Percentiles rank a stretch among this genome's conserved stretches.
These are phyloP conservation scores for Zeus faber DNA, from an alignment of 2,113 vertebrate species.

Conservation along the genomic window DNA sequence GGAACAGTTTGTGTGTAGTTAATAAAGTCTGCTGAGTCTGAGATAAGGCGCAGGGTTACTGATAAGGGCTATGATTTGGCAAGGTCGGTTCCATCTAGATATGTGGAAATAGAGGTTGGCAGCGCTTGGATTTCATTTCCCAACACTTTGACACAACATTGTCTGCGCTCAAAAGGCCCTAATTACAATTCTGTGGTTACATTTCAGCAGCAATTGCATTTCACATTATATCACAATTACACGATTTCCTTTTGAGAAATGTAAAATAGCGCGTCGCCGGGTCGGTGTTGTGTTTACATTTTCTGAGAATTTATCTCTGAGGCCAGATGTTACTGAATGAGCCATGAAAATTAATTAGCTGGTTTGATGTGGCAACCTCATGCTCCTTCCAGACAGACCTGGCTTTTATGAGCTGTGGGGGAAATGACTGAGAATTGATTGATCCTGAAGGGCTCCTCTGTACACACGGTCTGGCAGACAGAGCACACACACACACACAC, in stretches of 20 bases:
- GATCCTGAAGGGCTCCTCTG: slow-evolving; percentile 66
- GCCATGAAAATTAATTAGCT: slow-evolving; percentile 72
- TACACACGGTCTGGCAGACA: slow-evolving; percentile 45
- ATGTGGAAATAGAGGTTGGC: background rate
- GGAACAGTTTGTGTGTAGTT: slow-evolving; percentile 31
- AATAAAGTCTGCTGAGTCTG: slow-evolving; percentile 24
- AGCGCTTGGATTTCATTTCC: slow-evolving; percentile 5
- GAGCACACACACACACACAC: slow-evolving; percentile 11
- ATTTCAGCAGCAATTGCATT: background rate
- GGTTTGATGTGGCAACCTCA: slow-evolving; percentile 66
- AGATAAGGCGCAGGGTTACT: slow-evolving; percentile 37
- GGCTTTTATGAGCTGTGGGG: slow-evolving; percentile 68
- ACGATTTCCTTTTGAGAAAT: slow-evolving; percentile 39
- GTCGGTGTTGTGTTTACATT: slow-evolving; percentile 63
- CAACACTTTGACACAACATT: slow-evolving; percentile 11
- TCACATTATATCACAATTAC: background rate
- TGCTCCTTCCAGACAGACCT: slow-evolving; percentile 63
- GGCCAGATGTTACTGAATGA: slow-evolving; percentile 68
- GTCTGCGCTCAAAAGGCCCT: slow-evolving; percentile 32
- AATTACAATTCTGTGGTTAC: slow-evolving; percentile 39
- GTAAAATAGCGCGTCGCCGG: slow-evolving; percentile 36
- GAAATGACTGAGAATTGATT: slow-evolving; percentile 70
- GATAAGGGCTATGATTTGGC: slow-evolving; percentile 17
- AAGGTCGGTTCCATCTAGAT: slow-evolving; percentile 2
- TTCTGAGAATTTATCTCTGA: slow-evolving; percentile 64